Base-by-base conservation (phyloP, 1,140 invertebrate genomes). In the Leptopilina boulardi region DNA sequence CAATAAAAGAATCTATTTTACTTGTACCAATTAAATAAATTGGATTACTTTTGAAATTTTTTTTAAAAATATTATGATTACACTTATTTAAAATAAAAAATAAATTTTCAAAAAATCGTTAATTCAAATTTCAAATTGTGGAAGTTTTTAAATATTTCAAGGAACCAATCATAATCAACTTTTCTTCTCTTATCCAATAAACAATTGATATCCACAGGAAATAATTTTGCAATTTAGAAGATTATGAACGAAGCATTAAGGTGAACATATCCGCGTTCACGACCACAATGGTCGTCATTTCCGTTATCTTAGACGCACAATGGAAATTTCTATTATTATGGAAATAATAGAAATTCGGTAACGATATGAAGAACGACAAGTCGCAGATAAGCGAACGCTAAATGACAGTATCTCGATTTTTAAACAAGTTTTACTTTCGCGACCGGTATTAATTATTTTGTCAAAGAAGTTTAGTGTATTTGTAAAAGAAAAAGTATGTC, bases 231-330 rank as follows among this genome's bases (percentile, higher is more conserved):
- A n/a, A 44, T 15, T n/a, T 44, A 15, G 34, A 0, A 44, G 2
- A 2, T 2, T 54, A 18, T 59, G 56, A 23, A 59, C 56, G 56
- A 1, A 30, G 3, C 56, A 10, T 59, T 26, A 59, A 13, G 19
- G 19, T 13, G 21, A 59, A 44, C 15, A 44, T 44, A n/a, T 26
- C 56, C 21, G 56, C 56, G 21, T 59, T 59, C 56, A 21, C 56
- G 13, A 54, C 51, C 9, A 59, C 56, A 59, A 59, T 59, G 74
- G 59, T 75, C 78, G 78, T 80, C 83, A 82, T 82, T 85, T 85
- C 84, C 82, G 84, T 85, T 85, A 83, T 82, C 80, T 83, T 79
- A 80, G 79, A 85, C 82, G 84, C 82, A 84, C 82, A 85, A 85
- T 82, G 82, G 79, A 83, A 79, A 38, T 38, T 38, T 38, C 34